Base-by-base conservation (phyloP, 2,113 vertebrate species). In the Tychaedon coryphoeus region DNA sequence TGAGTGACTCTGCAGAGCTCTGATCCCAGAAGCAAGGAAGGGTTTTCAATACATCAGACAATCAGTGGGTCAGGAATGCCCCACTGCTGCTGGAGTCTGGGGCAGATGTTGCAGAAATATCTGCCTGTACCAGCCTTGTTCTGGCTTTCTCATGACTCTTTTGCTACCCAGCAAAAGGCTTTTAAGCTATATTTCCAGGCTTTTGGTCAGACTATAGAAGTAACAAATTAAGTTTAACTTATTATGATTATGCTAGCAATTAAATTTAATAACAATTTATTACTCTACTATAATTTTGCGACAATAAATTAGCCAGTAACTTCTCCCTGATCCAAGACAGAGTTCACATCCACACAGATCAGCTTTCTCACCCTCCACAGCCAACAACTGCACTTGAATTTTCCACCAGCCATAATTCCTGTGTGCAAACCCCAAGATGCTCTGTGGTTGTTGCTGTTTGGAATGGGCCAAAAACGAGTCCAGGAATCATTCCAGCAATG, bases 391-490 rank as follows among this genome's bases (percentile, higher is more conserved):
- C 4, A 1, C 6, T 3, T 9, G 43, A 61, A 56, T 77, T 84
- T 58, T 36, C 43, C 28, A 38, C 26, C 38, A 54, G 80, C 12
- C 26, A 5, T 4, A 29, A 51, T 29, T 23, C 16, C 7, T 42
- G 2, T 0, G 0, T 64, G 11, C 38, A 89, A 69, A 77, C 7
- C 25, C 13, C 47, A 29, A 71, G 29, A 47, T 31, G 12, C 4
- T 43, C 12, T 17, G 11, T 7, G 5, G 10, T 29, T 79, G n/a
- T 6, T 69, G 38, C 14, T 62, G 33, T 31, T 34, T 74, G 16
- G 20, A 36, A 69, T 47, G 34, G 56, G 29, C 14, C 38, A 91
- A 80, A 78, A 45, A 5, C 0, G 0, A 77, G 29, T 13, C 15
- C 86, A 83, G 45, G 50, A 86, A 40, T 18, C 1, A 1, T 50